A percentile compares a stretch with the other conserved stretches of the same genome.
phyloP scores from a whole-genome alignment of 2,888 invertebrate genomes.

The Sylvicola cinctus region DNA sequence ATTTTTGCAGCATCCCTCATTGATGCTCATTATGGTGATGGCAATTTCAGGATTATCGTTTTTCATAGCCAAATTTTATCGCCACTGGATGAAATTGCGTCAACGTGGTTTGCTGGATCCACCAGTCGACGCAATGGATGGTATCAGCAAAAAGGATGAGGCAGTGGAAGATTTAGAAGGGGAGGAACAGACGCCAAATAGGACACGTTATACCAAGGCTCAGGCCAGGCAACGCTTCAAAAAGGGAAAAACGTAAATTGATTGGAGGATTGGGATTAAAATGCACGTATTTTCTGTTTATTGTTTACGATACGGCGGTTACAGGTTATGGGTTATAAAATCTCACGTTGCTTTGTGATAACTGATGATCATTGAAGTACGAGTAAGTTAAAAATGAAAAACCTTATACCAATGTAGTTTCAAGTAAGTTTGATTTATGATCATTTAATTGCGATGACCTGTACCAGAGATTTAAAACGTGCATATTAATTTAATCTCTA shows the following conservation, averaged over 20 bases:
- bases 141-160: slow-evolving; percentile 10
- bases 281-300: too few species aligned
- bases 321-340: too few species aligned
- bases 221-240: slow-evolving; percentile 55
- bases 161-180: slow-evolving; percentile 11
- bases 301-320: too few species aligned
- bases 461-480: too few species aligned
- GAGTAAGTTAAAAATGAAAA: too few species aligned
- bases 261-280: too few species aligned
- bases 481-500: too few species aligned
- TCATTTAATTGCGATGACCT: too few species aligned
- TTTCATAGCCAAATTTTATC: slow-evolving; percentile 36
- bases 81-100: slow-evolving; percentile 31
- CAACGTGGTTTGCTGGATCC: slow-evolving; percentile 30
- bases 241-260: slow-evolving; percentile 43
- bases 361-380: too few species aligned
- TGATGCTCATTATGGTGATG: slow-evolving; percentile 49
- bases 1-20: slow-evolving; percentile 41
- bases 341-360: too few species aligned
- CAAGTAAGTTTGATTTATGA: too few species aligned
- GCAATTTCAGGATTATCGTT: slow-evolving; percentile 44
- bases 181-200: slow-evolving; percentile 22
- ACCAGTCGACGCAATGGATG: slow-evolving; percentile 27
- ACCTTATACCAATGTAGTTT: too few species aligned
- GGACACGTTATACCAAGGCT: slow-evolving; percentile 45